Conservation (phyloP, 1,140 invertebrate species). For the Apis florea region DNA sequence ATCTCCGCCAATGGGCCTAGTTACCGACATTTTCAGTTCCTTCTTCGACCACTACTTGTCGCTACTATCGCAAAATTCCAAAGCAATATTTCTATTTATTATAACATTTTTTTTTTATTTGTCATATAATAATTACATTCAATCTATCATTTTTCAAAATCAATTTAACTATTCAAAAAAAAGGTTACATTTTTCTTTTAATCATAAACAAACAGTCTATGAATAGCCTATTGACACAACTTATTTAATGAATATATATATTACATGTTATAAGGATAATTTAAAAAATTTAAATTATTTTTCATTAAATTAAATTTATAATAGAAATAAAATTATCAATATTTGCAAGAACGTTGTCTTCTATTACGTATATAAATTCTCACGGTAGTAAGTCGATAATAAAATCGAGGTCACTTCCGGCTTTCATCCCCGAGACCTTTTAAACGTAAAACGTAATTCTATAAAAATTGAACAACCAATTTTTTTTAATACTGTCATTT, state of each 20-base stretch:
- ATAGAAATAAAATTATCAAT: background rate
- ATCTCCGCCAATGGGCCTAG: conserved; percentile 14
- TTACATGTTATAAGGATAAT: too few relatives aligned
- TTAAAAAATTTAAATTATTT: too few relatives aligned
- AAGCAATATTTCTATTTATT: background rate
- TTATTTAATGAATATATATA: background rate
- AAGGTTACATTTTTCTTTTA: too few relatives aligned
- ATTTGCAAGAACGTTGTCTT: background rate
- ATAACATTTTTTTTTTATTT: background rate
- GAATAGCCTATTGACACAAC: too few relatives aligned
- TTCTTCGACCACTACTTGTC: conserved; percentile 18
- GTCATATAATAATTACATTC: too few relatives aligned
- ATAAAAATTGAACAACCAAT: background rate
- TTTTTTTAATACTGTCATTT: background rate
- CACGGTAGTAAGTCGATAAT: conserved; percentile 32
- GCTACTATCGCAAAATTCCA: conserved; percentile 34
- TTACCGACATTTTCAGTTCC: conserved; percentile 52
- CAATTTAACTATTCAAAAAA: too few relatives aligned
- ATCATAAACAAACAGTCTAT: background rate
- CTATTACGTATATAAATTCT: background rate
- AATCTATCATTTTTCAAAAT: too few relatives aligned
- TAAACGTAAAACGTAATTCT: background rate
- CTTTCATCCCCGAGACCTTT: conserved; percentile 26
- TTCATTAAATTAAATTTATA: background rate
- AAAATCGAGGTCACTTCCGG: conserved; percentile 51